Evolutionary conservation across 2,797 vertebrate genomes (phyloP).

Genomic region (Anguilla anguilla): DNA sequence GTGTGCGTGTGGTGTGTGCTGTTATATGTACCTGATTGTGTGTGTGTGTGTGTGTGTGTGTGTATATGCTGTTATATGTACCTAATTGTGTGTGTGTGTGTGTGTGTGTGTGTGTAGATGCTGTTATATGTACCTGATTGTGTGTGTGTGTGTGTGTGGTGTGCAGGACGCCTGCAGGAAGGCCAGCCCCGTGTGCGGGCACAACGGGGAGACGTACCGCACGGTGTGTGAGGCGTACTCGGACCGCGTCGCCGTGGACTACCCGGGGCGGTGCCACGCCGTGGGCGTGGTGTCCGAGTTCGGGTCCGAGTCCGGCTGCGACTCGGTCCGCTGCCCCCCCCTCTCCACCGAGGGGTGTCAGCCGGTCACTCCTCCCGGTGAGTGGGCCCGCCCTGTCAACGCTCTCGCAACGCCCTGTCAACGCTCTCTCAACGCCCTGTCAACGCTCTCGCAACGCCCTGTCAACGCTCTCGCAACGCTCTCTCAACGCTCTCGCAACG

Average conservation of each 20-base stretch:
- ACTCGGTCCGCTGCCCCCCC: slow-evolving; percentile 78
- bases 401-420: too few relatives aligned
- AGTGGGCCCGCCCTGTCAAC: slow-evolving; percentile 31
- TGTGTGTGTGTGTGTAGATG: too few relatives aligned
- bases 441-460: neutral
- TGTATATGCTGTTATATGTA: too few relatives aligned
- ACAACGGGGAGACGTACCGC: slow-evolving; percentile 87
- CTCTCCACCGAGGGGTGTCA: slow-evolving; percentile 76
- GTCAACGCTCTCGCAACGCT: too few relatives aligned
- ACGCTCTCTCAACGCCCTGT: neutral
- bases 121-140: too few relatives aligned
- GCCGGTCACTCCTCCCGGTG: slow-evolving; percentile 86
- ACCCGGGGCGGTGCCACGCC: slow-evolving; percentile 81
- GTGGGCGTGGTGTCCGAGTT: slow-evolving; percentile 77
- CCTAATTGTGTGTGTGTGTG: too few relatives aligned
- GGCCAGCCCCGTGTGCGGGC: slow-evolving; percentile 80
- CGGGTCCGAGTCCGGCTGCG: slow-evolving; percentile 77
- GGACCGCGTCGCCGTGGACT: slow-evolving; percentile 87
- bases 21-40: too few relatives aligned
- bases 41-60: too few relatives aligned
- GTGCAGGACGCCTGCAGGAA: slow-evolving; percentile 80
- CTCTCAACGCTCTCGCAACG: too few relatives aligned
- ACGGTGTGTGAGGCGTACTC: slow-evolving; percentile 88
- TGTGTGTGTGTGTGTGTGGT: too few relatives aligned
- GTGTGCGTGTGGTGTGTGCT: too few relatives aligned